Evolutionary conservation across 2,888 invertebrate species (phyloP), one percentile per base, ranked within the genome.

Genomic region (Oscheius myriophilus): DNA sequence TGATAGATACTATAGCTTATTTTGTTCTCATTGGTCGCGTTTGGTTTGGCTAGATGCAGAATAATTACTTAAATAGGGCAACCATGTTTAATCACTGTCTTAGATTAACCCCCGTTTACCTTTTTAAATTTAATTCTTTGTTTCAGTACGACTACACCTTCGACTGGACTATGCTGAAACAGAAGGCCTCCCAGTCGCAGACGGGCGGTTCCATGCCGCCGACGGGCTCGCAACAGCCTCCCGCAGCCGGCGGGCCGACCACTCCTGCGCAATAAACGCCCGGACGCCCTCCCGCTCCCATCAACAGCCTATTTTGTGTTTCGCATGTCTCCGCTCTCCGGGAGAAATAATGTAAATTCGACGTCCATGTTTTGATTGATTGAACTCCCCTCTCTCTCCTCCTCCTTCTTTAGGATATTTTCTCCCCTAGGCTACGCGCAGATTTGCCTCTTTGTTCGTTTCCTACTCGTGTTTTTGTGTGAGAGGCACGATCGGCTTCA

Each of bases 111-210:
- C n/a, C n/a, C n/a, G n/a, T n/a, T n/a, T n/a, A n/a, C n/a, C n/a
- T n/a, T n/a, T n/a, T n/a, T n/a, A n/a, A n/a, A 18, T 25, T 23
- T 9, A 39, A 25, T 55, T 26, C 33, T 18, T 61, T 25, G 39
- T 79, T 83, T 53, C 70, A 85, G 82, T 85, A 85, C 67, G 85
- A 85, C 63, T 85, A 85, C 78, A 85, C 85, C 18, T 98, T 97
- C 89, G 98, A 98, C 90, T 98, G 98, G 97, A 98, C 96, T 86
- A 93, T 96, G 92, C 91, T 97, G 88, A 95, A 96, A 87, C 96
- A 97, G 89, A 95, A 95, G 86, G 91, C 91, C 65, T 69, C 71
- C 42, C 76, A 78, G 62, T 62, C 73, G 54, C 64, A 70, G 21
- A 25, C 72, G 9, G 58, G 66, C 21, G 63, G 52, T 16, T 51